phyloP scores from a whole-genome alignment of 2,797 vertebrate species.

The Chelidonichthys spinosus region DNA sequence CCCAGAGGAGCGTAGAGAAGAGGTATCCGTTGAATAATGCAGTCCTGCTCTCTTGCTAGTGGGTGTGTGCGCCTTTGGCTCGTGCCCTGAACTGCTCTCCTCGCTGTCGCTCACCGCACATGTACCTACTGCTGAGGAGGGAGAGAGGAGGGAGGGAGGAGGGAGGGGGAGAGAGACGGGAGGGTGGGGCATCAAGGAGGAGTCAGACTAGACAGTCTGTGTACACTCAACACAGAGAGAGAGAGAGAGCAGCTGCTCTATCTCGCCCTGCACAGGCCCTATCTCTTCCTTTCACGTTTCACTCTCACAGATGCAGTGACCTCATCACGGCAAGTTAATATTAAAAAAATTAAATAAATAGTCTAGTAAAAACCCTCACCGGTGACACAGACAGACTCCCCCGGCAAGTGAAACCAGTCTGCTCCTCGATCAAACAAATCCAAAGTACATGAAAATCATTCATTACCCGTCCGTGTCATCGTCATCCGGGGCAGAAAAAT shows the following conservation, averaged over 20 bases:
- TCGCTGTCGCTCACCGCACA: slow-evolving; percentile 73
- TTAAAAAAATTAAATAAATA: too few relatives aligned
- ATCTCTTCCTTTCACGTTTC: slow-evolving; percentile 48
- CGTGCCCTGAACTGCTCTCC: slow-evolving; percentile 73
- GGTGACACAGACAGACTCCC: slow-evolving; percentile 48
- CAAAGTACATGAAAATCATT: slow-evolving; percentile 10
- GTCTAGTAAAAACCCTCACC: slow-evolving; percentile 2
- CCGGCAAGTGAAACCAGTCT: slow-evolving; percentile 32
- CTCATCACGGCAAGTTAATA: slow-evolving; percentile 56
- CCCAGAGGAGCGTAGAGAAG: slow-evolving; percentile 53
- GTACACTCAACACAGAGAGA: neutral
- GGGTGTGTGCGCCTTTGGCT: slow-evolving; percentile 77
- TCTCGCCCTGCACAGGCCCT: slow-evolving; percentile 49
- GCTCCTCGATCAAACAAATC: slow-evolving; percentile 8
- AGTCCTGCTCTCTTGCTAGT: slow-evolving; percentile 64
- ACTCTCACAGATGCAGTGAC: slow-evolving; percentile 41
- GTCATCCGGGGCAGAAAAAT: slow-evolving; percentile 38
- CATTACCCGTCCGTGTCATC: slow-evolving; percentile 7
- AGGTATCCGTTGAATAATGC: slow-evolving; percentile 59
- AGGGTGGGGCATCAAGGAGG: slow-evolving; percentile 64
- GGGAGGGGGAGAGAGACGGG: slow-evolving; percentile 42
- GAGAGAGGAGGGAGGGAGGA: slow-evolving; percentile 31
- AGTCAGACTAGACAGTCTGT: slow-evolving; percentile 49
- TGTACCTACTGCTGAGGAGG: slow-evolving; percentile 64
- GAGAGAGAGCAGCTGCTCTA: slow-evolving; percentile 48